phyloP scores from a whole-genome alignment of 2,113 vertebrate genomes.

The Neodon shergylaensis region DNA sequence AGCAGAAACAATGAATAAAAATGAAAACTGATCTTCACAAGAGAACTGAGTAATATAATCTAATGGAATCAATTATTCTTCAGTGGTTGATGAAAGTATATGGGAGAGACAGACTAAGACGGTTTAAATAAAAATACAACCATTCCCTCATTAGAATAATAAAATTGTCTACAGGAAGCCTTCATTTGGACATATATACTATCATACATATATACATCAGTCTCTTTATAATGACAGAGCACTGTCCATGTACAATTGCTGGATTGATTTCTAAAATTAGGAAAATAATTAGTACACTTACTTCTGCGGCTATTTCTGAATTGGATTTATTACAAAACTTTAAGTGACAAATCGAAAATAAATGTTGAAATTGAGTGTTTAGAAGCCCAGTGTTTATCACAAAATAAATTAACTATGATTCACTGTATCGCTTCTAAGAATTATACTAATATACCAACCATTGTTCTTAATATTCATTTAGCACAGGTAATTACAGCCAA shows the following conservation, averaged over 20 bases:
- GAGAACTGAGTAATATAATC: slow-evolving; percentile 22
- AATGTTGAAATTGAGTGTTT: not conserved
- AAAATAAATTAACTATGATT: slow-evolving; percentile 51
- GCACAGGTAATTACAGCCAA: not conserved
- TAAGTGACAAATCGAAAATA: not conserved
- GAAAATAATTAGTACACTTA: not conserved
- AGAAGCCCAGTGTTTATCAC: not conserved
- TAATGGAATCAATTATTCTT: not conserved
- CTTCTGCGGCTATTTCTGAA: not conserved
- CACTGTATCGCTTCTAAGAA: not conserved
- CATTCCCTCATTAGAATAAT: not conserved
- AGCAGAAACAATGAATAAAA: not conserved
- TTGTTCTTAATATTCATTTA: slow-evolving; percentile 5
- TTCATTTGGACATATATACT: not conserved
- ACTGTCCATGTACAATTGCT: not conserved
- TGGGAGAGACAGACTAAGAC: not conserved
- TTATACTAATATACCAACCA: not conserved
- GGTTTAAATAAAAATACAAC: not conserved
- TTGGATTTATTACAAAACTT: not conserved
- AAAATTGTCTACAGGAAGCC: not conserved
- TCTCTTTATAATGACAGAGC: not conserved
- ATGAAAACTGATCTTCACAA: slow-evolving; percentile 6
- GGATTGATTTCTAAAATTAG: not conserved
- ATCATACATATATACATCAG: not conserved
- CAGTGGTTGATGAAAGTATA: not conserved